Base-by-base conservation (phyloP, 2,888 invertebrate species). In the Fragum fragum region DNA sequence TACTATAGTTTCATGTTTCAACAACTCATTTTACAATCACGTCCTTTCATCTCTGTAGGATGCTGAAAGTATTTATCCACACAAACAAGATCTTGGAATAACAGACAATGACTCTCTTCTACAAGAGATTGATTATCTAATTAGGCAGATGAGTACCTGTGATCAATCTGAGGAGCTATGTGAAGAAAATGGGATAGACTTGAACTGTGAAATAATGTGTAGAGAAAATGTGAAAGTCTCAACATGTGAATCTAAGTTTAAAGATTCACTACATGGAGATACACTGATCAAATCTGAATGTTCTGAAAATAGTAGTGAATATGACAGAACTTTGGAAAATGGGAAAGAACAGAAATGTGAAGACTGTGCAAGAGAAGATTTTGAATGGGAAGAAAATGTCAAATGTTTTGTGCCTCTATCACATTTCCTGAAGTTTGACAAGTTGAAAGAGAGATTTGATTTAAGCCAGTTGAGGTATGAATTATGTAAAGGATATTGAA, bases 1-100 rank as follows among this genome's bases (percentile, higher is more conserved):
- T n/a, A n/a, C n/a, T n/a, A n/a, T n/a, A n/a, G n/a, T n/a, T n/a
- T n/a, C n/a, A n/a, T n/a, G n/a, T n/a, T n/a, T n/a, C n/a, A n/a
- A n/a, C n/a, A n/a, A n/a, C n/a, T n/a, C n/a, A n/a, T n/a, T n/a
- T n/a, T n/a, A n/a, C n/a, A n/a, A n/a, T n/a, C n/a, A n/a, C n/a
- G n/a, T n/a, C n/a, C n/a, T n/a, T n/a, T n/a, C n/a, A n/a, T n/a
- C n/a, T n/a, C n/a, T 32, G n/a, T 61, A 84, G 85, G 72, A 86
- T 57, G 78, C 83, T 3, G 79, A 85, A 57, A 72, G 75, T 59
- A 32, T 32, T 6, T 85, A 80, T 47, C 86, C 88, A 16, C 77
- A 61, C 61, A 77, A 76, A 21, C 55, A 70, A 23, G 28, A 29
- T 1, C 26, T 66, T 2, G 73, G 59, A 9, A n/a, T 68, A 47